Base-by-base conservation (phyloP, 64 coral and sea anemone genomes). In the Exaiptasia diaphana region DNA sequence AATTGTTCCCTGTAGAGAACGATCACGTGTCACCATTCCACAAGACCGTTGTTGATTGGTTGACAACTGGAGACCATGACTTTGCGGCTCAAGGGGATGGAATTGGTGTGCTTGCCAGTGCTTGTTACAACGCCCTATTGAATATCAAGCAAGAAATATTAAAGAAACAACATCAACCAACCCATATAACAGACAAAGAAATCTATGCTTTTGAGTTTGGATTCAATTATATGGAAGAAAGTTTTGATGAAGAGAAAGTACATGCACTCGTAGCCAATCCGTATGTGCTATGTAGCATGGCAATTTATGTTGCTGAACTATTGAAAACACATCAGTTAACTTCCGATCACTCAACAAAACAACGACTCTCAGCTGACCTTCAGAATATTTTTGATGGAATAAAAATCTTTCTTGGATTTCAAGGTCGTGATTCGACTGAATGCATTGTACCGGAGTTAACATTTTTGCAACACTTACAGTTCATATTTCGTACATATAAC, bases 41-140 rank as follows among this genome's bases (percentile, higher is more conserved):
- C 67, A 85, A 85, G 22, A 44, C 81, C 33, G 41, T 82, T 1
- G 50, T 67, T 31, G 81, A 85, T 27, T 85, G 67, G 67, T 74
- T 85, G 40, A 73, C 46, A 24, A 41, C 20, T 11, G 31, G 24
- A 58, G n/a, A n/a, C 13, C 20, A 58, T 5, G 54, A 58, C n/a
- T 58, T 58, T 27, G 2, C 1, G 0, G 23, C 29, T n/a, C 20
- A 27, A 83, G 49, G 57, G 4, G 34, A 60, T 11, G 80, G 80
- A 6, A 30, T 71, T 18, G 22, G 56, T 14, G 52, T 83, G 7
- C 80, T 83, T 72, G 46, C 27, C 0, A 7, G 31, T 37, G 64
- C 56, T 67, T 83, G 80, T 20, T 20, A 21, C 3, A 4, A 22
- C 7, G 80, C 43, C 13, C 49, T 83, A n/a, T 0, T 17, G 3